Evolutionary conservation across 1,140 invertebrate genomes (phyloP).

Genomic region (Schmidtea mediterranea): DNA sequence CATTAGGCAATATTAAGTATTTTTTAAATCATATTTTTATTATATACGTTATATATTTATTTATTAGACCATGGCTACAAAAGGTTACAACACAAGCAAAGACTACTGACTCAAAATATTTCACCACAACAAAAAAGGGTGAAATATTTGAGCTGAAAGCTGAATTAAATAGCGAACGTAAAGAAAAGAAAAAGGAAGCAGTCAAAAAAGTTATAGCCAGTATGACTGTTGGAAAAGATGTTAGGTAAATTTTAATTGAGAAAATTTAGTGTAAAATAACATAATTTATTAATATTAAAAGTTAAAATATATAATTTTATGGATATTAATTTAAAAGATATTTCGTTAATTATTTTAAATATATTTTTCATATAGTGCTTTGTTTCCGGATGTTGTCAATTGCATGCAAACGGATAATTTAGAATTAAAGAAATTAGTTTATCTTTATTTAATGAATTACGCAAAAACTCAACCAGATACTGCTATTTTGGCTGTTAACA

Average conservation of each 20-base stretch:
- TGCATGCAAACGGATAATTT: slow-evolving; percentile 99
- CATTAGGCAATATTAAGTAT: slow-evolving; percentile 6
- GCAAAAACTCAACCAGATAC: slow-evolving; percentile 98
- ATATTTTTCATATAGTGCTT: slow-evolving; percentile 33
- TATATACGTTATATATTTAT: too few relatives aligned
- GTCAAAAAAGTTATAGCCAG: slow-evolving; percentile 99
- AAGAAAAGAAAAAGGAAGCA: slow-evolving; percentile 96
- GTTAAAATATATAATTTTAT: too few relatives aligned
- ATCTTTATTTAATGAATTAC: slow-evolving; percentile 98
- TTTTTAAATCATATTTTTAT: too few relatives aligned
- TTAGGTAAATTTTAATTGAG: slow-evolving; percentile 33
- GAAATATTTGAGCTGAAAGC: slow-evolving; percentile 96
- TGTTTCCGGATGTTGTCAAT: slow-evolving; percentile 96
- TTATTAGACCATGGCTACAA: slow-evolving; percentile 6
- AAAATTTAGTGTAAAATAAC: too few relatives aligned
- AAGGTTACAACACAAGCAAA: slow-evolving; percentile 13
- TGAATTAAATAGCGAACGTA: slow-evolving; percentile 95
- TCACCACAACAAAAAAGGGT: slow-evolving; percentile 92
- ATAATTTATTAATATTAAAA: too few relatives aligned
- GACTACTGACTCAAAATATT: slow-evolving; percentile 99
- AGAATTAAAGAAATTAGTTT: slow-evolving; percentile 94
- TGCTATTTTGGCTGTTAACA: slow-evolving; percentile 99
- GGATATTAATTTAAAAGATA: too few relatives aligned
- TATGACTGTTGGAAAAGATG: slow-evolving; percentile 80
- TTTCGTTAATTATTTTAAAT: too few relatives aligned